Base-by-base conservation (phyloP, 2,797 vertebrate genomes). In the Neopelma chrysocephalum region DNA sequence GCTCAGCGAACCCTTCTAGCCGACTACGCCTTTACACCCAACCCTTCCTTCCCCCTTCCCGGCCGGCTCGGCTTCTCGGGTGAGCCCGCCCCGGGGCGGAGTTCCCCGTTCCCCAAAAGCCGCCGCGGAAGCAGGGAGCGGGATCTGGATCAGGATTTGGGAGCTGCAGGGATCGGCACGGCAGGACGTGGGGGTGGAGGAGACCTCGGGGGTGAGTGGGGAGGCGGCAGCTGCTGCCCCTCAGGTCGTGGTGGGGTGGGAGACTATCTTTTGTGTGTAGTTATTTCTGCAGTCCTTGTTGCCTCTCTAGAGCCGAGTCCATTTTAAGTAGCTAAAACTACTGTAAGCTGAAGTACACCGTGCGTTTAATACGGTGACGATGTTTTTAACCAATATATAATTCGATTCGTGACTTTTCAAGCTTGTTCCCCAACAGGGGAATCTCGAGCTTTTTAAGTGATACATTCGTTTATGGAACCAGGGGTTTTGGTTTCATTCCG, bases 81-180 rank as follows among this genome's bases (percentile, higher is more conserved):
- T 8, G 64, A 50, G 64, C 56, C 72, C 56, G 32, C 79, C 89
- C 53, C 66, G n/a, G 58, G 88, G 88, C 45, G 81, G 88, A 53
- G 73, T 40, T 18, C 45, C 15, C 12, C 21, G 5, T 20, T 9
- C 81, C 81, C 66, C 60, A 84, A 90, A 84, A 90, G 26, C 40
- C 5, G 72, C 38, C 12, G 34, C 34, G 25, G 54, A 40, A 6
- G 32, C 2, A 3, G 10, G 13, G 10, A 16, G n/a, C 1, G 1
- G 17, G 0, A 29, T 12, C 2, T 29, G 10, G 0, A n/a, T 15
- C 3, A 18, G 45, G 7, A 4, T 4, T 65, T 9, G n/a, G 21
- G 38, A 34, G n/a, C 12, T 12, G 45, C 4, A 26, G 16, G 17
- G 10, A 1, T 0, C 3, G 25, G 26, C 0, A 0, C 9, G 11